Percentiles rank a stretch among this genome's conserved stretches.
Evolutionary conservation across 2,113 vertebrate species (phyloP).

Genomic region (Bufo bufo): DNA sequence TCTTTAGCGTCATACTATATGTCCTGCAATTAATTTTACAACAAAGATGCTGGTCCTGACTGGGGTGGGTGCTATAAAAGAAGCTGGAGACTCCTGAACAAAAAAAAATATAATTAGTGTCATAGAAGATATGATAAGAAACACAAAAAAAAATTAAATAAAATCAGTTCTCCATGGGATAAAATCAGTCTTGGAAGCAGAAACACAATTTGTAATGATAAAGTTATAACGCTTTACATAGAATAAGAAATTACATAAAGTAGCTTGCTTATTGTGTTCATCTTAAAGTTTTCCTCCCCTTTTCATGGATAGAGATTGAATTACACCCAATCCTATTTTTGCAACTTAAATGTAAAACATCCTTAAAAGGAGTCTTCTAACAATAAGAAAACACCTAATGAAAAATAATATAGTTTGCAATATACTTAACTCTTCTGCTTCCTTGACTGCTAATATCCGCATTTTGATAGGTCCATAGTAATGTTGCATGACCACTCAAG

Average conservation of each 20-base stretch:
- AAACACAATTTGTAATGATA: not conserved
- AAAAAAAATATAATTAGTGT: not conserved
- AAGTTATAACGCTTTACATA: not conserved
- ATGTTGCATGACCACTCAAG: not conserved
- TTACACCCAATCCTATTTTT: not conserved
- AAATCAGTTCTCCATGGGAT: not conserved
- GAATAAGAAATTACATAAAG: no score
- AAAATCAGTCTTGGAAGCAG: not conserved
- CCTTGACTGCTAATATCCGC: no score
- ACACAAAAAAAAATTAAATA: not conserved
- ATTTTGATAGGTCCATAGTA: not conserved
- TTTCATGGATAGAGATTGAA: not conserved
- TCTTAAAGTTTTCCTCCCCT: not conserved
- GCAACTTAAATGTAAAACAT: not conserved
- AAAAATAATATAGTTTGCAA: no score
- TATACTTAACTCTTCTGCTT: no score
- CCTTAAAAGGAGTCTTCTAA: not conserved
- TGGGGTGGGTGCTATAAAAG: not conserved
- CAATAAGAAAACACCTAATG: no score
- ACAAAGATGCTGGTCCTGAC: slow-evolving; percentile 27
- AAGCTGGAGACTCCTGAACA: not conserved
- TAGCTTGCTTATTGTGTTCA: no score
- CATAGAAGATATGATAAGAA: not conserved
- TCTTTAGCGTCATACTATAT: slow-evolving; percentile 43
- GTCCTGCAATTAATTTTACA: slow-evolving; percentile 45